Conservation (phyloP, 2,888 invertebrate genomes). For the Xanthia icteritia region DNA sequence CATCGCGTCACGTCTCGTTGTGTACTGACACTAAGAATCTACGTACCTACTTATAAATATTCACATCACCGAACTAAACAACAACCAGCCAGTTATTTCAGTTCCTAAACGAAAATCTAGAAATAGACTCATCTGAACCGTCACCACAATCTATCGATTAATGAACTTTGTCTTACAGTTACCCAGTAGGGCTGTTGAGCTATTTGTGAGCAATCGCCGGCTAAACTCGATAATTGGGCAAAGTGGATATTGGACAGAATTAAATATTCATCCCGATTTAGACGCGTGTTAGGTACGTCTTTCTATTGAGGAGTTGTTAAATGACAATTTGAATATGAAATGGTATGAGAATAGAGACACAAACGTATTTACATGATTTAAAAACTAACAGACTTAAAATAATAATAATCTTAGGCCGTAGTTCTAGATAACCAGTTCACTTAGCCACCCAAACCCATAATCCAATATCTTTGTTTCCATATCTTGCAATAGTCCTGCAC, state of each 20-base stretch:
- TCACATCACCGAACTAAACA: background rate
- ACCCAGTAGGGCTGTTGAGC: constrained; percentile 37
- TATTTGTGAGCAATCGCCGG: constrained; percentile 49
- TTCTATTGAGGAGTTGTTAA: background rate
- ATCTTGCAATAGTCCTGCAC: too few species aligned
- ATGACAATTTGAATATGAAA: constrained; percentile 9
- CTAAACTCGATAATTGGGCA: constrained; percentile 45
- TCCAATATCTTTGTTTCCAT: too few species aligned
- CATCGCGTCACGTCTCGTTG: too few species aligned
- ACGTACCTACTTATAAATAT: background rate
- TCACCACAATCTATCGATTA: constrained; percentile 55
- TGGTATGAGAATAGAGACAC: background rate
- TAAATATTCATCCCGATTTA: constrained; percentile 42
- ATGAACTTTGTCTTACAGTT: constrained; percentile 59
- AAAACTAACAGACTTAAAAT: too few species aligned
- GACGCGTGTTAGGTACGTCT: constrained; percentile 1
- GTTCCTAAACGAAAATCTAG: background rate
- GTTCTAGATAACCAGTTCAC: too few species aligned
- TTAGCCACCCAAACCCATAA: too few species aligned
- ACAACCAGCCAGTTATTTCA: background rate
- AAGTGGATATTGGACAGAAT: constrained; percentile 42
- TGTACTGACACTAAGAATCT: too few species aligned
- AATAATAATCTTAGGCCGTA: too few species aligned
- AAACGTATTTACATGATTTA: too few species aligned
- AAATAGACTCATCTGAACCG: constrained; percentile 30